Conservation (phyloP, 2,113 vertebrate species). For the Scatophagus argus region DNA sequence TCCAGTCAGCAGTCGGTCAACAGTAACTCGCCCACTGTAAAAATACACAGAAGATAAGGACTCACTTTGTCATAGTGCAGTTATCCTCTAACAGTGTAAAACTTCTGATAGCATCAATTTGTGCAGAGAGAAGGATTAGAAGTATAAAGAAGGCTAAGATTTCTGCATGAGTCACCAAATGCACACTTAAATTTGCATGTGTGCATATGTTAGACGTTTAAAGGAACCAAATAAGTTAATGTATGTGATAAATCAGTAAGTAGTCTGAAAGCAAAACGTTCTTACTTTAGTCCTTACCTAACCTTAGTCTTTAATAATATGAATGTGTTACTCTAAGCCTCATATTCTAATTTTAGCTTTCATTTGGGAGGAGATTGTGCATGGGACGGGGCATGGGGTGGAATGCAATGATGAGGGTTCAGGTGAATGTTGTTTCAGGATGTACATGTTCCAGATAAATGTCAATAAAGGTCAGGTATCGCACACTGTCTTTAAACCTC, state of each 20-base stretch:
- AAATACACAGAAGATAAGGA: too few species aligned
- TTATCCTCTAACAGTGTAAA: not conserved
- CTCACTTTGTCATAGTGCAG: not conserved
- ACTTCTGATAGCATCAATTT: not conserved
- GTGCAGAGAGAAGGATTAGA: not conserved
- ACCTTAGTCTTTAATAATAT: not conserved
- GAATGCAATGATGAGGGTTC: not conserved
- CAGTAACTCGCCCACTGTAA: too few species aligned
- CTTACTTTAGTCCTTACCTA: too few species aligned
- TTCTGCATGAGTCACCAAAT: constrained; percentile 12
- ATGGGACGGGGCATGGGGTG: too few species aligned
- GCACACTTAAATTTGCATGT: not conserved
- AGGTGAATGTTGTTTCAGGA: not conserved
- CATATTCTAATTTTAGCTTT: not conserved
- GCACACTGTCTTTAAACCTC: not conserved
- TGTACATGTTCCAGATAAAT: constrained; percentile 10
- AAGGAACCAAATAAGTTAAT: not conserved
- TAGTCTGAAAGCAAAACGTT: too few species aligned
- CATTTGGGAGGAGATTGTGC: too few species aligned
- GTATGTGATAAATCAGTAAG: not conserved
- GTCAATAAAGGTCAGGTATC: not conserved
- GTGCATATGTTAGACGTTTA: not conserved
- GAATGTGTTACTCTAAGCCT: not conserved
- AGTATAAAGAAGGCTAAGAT: not conserved
- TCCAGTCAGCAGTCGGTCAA: not conserved